Evolutionary conservation across 2,797 vertebrate genomes (phyloP), one percentile per base, ranked within the genome.

Genomic region (Emys orbicularis): DNA sequence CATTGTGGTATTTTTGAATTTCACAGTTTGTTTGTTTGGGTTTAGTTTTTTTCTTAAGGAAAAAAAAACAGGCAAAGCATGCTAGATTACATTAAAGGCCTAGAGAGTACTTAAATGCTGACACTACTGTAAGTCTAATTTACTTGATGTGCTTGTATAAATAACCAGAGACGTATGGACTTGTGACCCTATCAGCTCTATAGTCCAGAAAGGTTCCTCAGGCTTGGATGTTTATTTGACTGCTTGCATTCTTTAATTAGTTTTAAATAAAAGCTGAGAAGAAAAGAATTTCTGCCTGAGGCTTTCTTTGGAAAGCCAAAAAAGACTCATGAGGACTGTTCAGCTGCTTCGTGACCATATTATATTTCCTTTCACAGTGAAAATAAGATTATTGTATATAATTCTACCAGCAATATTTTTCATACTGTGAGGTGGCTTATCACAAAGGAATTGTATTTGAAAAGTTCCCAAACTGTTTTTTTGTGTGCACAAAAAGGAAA

Each of bases 331-430:
- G 50, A 86, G 44, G 83, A 81, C 61, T 41, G 21, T 68, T 87
- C 52, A 76, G 4, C 27, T 94, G 27, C 29, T 87, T 87, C 47
- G n/a, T 34, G 86, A 44, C 25, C 1, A 13, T 37, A 34, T 79
- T 90, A 29, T 90, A 76, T 84, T 95, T 19, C 34, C 3, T 31
- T 6, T 79, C 47, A 31, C 52, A 87, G 76, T 52, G 54, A 74
- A 91, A 94, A 96, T 79, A 94, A 92, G 49, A 89, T 89, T 56
- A 13, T 90, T 74, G 5, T 57, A 29, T 86, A 61, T 72, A 90
- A 83, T 85, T 92, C 84, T 79, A 79, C 13, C 59, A 79, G 76
- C 89, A 89, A 81, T 29, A 80, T 86, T 84, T 92, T 79, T 21
- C 52, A 59, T 79, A 83, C 15, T 83, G 23, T 87, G 91, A 84